Percentiles rank a stretch among this genome's conserved stretches.
These are phyloP conservation scores for Telmatochromis sp. DNA, from an alignment of 2,113 vertebrate genomes.

Conservation along the genomic window DNA sequence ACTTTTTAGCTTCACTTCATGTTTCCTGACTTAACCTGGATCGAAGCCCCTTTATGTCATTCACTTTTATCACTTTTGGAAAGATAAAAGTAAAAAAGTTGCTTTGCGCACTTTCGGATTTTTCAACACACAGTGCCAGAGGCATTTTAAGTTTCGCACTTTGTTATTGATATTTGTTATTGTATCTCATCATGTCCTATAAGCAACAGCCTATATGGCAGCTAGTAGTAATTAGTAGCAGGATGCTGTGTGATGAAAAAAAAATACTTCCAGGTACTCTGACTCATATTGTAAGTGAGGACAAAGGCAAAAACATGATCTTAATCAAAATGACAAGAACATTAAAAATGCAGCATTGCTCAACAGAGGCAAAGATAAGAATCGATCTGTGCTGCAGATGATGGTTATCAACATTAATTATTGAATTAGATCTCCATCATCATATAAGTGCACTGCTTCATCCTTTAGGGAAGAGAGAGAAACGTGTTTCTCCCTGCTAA, in stretches of 20 bases:
- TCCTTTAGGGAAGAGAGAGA: constrained; percentile 30
- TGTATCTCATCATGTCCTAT: background rate
- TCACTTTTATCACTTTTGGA: background rate
- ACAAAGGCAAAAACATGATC: constrained; percentile 59
- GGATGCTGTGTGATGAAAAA: background rate
- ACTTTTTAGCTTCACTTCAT: background rate
- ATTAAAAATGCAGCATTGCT: constrained; percentile 67
- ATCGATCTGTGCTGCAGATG: constrained; percentile 62
- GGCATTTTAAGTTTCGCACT: background rate
- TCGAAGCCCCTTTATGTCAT: background rate
- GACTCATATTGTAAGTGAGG: constrained; percentile 29
- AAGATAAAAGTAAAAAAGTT: background rate
- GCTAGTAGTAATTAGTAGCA: background rate
- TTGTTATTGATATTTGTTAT: background rate
- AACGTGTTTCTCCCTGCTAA: constrained; percentile 34
- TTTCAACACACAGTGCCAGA: background rate
- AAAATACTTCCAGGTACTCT: background rate
- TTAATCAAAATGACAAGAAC: constrained; percentile 68
- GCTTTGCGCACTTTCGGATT: background rate
- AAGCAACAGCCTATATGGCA: background rate
- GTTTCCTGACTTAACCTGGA: background rate
- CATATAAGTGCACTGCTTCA: constrained; percentile 57
- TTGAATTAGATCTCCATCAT: constrained; percentile 61
- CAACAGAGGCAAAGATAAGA: constrained; percentile 62
- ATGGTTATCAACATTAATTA: constrained; percentile 71